phyloP scores from a whole-genome alignment of 2,113 vertebrate species.

The Gyps fulvus region DNA sequence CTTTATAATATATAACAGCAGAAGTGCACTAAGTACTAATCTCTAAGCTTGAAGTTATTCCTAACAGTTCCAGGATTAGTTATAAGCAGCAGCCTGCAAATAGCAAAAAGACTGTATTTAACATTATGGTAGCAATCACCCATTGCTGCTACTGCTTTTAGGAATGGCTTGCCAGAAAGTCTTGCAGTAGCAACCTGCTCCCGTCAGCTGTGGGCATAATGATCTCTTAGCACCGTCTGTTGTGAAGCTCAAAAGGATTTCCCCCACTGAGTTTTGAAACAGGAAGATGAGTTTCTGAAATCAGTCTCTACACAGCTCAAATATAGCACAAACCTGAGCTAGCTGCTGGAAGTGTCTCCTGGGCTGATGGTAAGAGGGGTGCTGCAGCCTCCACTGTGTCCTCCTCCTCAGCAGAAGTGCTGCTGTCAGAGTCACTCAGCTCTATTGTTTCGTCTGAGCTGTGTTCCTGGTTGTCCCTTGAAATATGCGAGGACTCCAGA shows the following conservation, averaged over 20 bases:
- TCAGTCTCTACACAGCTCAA: neutral
- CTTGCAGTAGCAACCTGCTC: neutral
- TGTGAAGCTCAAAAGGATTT: neutral
- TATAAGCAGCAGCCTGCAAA: neutral
- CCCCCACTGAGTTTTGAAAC: neutral
- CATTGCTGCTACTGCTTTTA: neutral
- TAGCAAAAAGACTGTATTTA: neutral
- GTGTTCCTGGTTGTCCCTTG: slow-evolving; percentile 36
- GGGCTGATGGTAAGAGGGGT: neutral
- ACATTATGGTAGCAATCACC: neutral
- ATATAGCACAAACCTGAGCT: slow-evolving; percentile 21
- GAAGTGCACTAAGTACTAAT: neutral
- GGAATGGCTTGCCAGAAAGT: neutral
- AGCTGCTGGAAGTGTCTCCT: neutral
- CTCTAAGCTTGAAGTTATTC: neutral
- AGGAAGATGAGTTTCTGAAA: neutral
- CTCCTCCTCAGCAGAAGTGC: slow-evolving; percentile 49
- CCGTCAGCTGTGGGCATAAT: neutral
- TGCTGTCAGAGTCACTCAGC: slow-evolving; percentile 71
- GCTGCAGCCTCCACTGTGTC: slow-evolving; percentile 16
- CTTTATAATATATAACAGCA: neutral
- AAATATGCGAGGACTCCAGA: slow-evolving; percentile 34
- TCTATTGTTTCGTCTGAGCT: slow-evolving; percentile 69
- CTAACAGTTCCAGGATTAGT: neutral
- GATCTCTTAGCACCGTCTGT: neutral